These are phyloP conservation scores for Pseudococcus jackbeardsleyi DNA, from an alignment of 2,888 invertebrate genomes.

Conservation along the genomic window DNA sequence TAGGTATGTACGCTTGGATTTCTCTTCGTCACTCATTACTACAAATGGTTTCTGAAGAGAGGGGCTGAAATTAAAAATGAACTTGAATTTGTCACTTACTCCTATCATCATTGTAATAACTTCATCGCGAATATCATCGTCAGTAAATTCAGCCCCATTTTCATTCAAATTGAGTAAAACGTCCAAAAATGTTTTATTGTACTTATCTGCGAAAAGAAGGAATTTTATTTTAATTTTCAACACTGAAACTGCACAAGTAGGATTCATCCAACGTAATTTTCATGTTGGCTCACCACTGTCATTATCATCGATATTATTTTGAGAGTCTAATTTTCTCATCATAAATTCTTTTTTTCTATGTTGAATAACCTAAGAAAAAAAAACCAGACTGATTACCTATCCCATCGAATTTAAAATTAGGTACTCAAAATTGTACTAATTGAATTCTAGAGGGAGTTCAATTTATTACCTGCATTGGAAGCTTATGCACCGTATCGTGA, in stretches of 20 bases:
- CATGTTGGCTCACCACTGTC: background rate
- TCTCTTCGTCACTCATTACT: too few species aligned
- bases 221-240: too few species aligned
- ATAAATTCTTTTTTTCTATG: slow-evolving; percentile 66
- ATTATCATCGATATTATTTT: background rate
- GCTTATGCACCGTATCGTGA: slow-evolving; percentile 66
- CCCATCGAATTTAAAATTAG: too few species aligned
- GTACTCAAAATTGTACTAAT: too few species aligned
- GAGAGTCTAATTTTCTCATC: slow-evolving; percentile 64
- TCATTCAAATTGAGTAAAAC: slow-evolving; percentile 67
- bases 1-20: too few species aligned
- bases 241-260: too few species aligned
- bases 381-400: too few species aligned
- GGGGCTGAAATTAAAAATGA: too few species aligned
- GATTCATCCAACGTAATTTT: too few species aligned
- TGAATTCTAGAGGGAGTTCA: too few species aligned
- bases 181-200: slow-evolving; percentile 67
- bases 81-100: slow-evolving; percentile 65
- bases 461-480: slow-evolving; percentile 66
- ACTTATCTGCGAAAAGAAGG: slow-evolving; percentile 58
- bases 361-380: slow-evolving; percentile 65
- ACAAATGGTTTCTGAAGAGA: too few species aligned
- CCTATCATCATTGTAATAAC: slow-evolving; percentile 68
- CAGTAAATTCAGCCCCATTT: slow-evolving; percentile 67
- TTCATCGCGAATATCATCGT: slow-evolving; percentile 67